phyloP scores from a whole-genome alignment of 2,888 invertebrate species.

The Lasioglossum pauxillum region DNA sequence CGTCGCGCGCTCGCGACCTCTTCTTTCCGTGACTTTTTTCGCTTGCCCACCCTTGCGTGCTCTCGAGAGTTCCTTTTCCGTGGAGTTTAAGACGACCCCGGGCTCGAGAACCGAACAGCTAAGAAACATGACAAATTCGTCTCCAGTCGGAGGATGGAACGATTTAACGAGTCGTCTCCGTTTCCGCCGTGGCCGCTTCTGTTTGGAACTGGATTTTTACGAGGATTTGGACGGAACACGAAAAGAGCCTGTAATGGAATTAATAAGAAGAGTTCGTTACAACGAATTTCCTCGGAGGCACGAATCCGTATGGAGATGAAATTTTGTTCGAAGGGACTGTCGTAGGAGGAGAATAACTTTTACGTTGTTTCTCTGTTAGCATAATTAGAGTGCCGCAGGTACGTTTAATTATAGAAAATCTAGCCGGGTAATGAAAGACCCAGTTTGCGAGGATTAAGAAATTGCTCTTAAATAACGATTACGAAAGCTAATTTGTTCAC shows the following conservation, averaged over 20 bases:
- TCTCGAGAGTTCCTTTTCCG: constrained; percentile 12
- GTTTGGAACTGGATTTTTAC: constrained; percentile 14
- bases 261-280: constrained; percentile 23
- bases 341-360: not conserved
- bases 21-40: not conserved
- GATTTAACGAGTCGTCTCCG: constrained; percentile 55
- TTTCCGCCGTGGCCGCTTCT: constrained; percentile 23
- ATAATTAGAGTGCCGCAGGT: not conserved
- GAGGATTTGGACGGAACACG: not conserved
- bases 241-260: constrained; percentile 36
- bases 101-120: constrained; percentile 7
- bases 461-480: constrained; percentile 12
- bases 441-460: not conserved
- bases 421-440: not conserved
- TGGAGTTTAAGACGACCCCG: constrained; percentile 45
- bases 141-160: not conserved
- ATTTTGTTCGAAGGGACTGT: not conserved
- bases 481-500: constrained; percentile 10
- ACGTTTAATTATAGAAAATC: not conserved
- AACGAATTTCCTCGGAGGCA: not conserved
- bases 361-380: not conserved
- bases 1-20: constrained; percentile 12
- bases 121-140: constrained; percentile 54
- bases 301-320: not conserved
- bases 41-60: not conserved